A percentile compares a stretch with the other conserved stretches of the same genome.
phyloP scores from a whole-genome alignment of 2,888 invertebrate genomes.

The Melanargia galathea region DNA sequence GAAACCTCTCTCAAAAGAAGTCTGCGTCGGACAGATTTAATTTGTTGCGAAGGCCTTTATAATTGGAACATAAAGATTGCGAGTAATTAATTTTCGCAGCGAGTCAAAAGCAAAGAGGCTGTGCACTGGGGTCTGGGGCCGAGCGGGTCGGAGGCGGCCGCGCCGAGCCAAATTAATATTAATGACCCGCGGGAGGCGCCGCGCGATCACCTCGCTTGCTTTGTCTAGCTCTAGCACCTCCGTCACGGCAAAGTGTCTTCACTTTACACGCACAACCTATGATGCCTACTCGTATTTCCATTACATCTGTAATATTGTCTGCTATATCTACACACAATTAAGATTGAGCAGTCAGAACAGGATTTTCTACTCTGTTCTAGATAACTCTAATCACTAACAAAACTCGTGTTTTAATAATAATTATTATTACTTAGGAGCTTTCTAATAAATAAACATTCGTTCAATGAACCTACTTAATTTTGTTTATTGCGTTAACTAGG shows the following conservation, averaged over 20 bases:
- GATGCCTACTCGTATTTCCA: neutral
- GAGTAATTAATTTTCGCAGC: constrained; percentile 82
- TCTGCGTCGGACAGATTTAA: constrained; percentile 82
- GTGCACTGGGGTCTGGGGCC: constrained; percentile 70
- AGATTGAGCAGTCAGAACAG: no score
- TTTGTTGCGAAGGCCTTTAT: constrained; percentile 83
- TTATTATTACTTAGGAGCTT: no score
- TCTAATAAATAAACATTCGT: no score
- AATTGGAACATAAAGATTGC: constrained; percentile 83
- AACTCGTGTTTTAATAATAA: no score
- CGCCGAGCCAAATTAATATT: constrained; percentile 81
- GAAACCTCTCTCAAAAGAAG: constrained; percentile 81
- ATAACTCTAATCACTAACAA: no score
- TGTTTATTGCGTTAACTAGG: no score
- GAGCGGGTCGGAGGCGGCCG: constrained; percentile 57
- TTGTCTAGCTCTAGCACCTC: constrained; percentile 67
- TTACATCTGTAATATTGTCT: neutral
- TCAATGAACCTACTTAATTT: no score
- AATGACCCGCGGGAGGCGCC: constrained; percentile 74
- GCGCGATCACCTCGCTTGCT: constrained; percentile 52
- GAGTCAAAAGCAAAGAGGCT: constrained; percentile 81
- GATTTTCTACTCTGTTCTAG: no score
- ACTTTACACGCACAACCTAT: constrained; percentile 14
- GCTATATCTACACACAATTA: neutral
- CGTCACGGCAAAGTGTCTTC: constrained; percentile 40